A percentile compares a stretch with the other conserved stretches of the same genome.
Conservation (phyloP, 2,797 vertebrate genomes). For the Sorex maritimensis region DNA sequence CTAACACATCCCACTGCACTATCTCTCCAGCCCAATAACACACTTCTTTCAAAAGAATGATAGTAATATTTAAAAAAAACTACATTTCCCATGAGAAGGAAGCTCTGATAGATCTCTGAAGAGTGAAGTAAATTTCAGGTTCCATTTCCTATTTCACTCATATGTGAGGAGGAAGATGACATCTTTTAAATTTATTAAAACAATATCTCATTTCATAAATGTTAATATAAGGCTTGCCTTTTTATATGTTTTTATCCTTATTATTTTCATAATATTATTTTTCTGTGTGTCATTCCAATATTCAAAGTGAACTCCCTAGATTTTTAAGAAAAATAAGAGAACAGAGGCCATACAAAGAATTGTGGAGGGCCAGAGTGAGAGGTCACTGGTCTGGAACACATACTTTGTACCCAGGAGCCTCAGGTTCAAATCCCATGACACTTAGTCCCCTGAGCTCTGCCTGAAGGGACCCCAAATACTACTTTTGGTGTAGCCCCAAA, state of each 20-base stretch:
- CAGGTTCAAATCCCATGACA: too few species aligned
- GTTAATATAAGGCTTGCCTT: conserved; percentile 10
- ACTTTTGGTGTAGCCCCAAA: too few species aligned
- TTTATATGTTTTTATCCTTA: not conserved
- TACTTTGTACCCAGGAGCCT: too few species aligned
- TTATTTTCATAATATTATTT: conserved; percentile 1
- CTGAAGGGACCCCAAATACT: too few species aligned
- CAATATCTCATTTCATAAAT: conserved; percentile 18
- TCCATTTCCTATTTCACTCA: conserved; percentile 7
- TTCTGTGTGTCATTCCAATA: not conserved
- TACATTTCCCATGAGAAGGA: conserved; percentile 6
- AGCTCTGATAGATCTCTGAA: conserved; percentile 13
- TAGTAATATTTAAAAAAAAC: conserved; percentile 11
- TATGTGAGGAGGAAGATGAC: not conserved
- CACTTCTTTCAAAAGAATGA: too few species aligned
- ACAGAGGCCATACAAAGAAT: too few species aligned
- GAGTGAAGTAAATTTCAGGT: not conserved
- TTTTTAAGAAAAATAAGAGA: too few species aligned
- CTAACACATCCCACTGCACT: not conserved
- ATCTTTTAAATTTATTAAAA: conserved; percentile 35
- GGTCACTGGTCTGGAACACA: too few species aligned
- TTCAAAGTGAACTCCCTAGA: not conserved
- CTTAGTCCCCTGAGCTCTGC: too few species aligned
- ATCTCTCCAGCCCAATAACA: not conserved
- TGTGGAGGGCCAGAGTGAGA: too few species aligned